Evolutionary conservation across 2,888 invertebrate species (phyloP), one percentile per base, ranked within the genome.

Genomic region (Mesorhabditis sp.): DNA sequence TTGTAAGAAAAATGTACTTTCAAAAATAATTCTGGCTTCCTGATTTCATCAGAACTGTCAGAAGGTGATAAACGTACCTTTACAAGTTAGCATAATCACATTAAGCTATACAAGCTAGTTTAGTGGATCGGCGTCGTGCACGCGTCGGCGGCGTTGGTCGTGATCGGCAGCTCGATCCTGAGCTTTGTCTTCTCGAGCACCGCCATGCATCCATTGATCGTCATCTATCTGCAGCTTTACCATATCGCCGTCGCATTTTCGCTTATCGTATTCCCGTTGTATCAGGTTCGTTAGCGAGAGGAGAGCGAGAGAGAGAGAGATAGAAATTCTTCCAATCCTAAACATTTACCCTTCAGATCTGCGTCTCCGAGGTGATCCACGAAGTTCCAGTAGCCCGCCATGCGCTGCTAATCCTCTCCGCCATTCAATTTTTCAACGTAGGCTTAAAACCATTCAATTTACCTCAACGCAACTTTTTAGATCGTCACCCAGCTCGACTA

Each of bases 301-400:
- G n/a, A n/a, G 58, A 50, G n/a, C 1, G 58, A n/a, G n/a, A 50
- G 58, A 50, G n/a, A n/a, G 58, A 50, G n/a, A 50, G 58, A 50
- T 50, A n/a, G 58, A 50, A 50, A 50, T 50, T 50, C n/a, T 13
- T 50, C 58, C 7, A 50, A 50, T 50, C 7, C n/a, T n/a, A 50
- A 50, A 50, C 7, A 50, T 50, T n/a, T 50, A 50, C 58, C 58
- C n/a, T 50, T 50, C n/a, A 50, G 58, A 50, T 50, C n/a, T 50
- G 58, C n/a, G 58, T 50, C 58, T 50, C 58, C 58, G 58, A 50
- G 58, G 10, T 10, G 7, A 50, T 50, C 58, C 58, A 50, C 58
- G 58, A 50, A n/a, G n/a, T 50, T 50, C 58, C 58, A n/a, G n/a
- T 50, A 10, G 58, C 58, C 58, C 58, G 58, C 10, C 58, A 50